Evolutionary conservation across 2,797 vertebrate species (phyloP), one percentile per base, ranked within the genome.

Genomic region (Knipowitschia caucasica): DNA sequence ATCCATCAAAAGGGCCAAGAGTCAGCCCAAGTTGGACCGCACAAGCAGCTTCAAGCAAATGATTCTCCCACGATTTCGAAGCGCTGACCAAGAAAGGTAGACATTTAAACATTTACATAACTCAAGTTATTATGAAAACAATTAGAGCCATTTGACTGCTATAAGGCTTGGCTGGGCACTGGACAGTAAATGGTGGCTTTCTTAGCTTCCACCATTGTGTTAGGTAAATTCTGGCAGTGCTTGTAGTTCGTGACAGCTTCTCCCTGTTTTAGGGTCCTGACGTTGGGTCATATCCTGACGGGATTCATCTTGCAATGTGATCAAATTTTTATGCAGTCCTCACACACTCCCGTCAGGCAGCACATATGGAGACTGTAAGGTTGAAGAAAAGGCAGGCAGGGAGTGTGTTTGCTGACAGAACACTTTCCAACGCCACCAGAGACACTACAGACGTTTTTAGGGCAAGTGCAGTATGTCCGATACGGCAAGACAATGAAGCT

Each of bases 21-120:
- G 94, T 78, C 95, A 98, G 33, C 95, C 95, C 67, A 98, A 98
- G 86, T 89, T 98, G 65, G 95, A 98, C 86, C 92, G 95, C 56
- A 96, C 95, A 80, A 96, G 94, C 92, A 98, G 95, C 86, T 97
- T 97, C 83, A 92, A 92, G 56, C 95, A 98, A 78, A 92, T 92
- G 91, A 95, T 98, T 84, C 84, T 98, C 85, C 95, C 95, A 39
- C 92, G 94, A 42, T 95, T 98, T 82, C 89, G 94, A 50, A 96
- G 94, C 53, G 94, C 95, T 42, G 94, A 96, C 87, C 94, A 96
- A 83, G 95, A 98, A 78, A 89, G 94, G 94, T 94, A 69, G 7
- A 27, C 4, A 17, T 27, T 4, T 15, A 7, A 9, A 17, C 40
- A 43, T 23, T 12, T 18, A 23, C 39, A 21, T 40, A 12, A 40